Evolutionary conservation across 1,140 invertebrate species (phyloP).

Genomic region (Brachionus plicatilis): DNA sequence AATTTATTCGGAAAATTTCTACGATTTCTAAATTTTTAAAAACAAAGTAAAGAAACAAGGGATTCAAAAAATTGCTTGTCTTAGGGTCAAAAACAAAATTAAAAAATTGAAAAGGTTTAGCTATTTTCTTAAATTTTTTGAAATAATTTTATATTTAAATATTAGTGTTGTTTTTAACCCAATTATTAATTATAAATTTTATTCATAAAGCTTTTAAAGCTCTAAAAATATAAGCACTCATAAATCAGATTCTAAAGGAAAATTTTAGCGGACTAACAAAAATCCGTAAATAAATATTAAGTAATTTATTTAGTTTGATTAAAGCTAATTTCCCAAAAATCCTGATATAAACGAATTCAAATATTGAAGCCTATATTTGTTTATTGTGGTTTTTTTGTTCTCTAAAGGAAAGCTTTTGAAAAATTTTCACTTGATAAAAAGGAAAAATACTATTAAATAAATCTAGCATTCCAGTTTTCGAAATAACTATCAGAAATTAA

Average conservation of each 20-base stretch:
- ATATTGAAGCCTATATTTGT: neutral
- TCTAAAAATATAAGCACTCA: too few species aligned
- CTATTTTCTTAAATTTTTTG: neutral
- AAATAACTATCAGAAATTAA: too few species aligned
- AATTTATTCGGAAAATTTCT: too few species aligned
- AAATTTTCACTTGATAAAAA: too few species aligned
- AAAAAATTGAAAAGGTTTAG: neutral
- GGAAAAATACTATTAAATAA: too few species aligned
- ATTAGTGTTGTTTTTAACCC: neutral
- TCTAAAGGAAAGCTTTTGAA: too few species aligned
- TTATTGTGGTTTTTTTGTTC: too few species aligned
- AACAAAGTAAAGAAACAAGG: too few species aligned
- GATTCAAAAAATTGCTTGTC: neutral
- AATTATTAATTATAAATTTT: neutral
- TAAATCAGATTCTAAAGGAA: too few species aligned
- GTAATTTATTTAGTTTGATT: neutral
- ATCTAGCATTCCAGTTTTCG: too few species aligned
- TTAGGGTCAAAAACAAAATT: neutral
- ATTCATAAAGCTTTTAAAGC: too few species aligned
- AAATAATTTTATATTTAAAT: neutral
- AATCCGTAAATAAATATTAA: neutral
- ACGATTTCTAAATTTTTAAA: too few species aligned
- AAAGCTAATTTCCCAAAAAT: neutral
- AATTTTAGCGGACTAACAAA: neutral
- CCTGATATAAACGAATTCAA: neutral